Evolutionary conservation across 2,888 invertebrate genomes (phyloP).

Genomic region (Pogonocherus hispidulus): DNA sequence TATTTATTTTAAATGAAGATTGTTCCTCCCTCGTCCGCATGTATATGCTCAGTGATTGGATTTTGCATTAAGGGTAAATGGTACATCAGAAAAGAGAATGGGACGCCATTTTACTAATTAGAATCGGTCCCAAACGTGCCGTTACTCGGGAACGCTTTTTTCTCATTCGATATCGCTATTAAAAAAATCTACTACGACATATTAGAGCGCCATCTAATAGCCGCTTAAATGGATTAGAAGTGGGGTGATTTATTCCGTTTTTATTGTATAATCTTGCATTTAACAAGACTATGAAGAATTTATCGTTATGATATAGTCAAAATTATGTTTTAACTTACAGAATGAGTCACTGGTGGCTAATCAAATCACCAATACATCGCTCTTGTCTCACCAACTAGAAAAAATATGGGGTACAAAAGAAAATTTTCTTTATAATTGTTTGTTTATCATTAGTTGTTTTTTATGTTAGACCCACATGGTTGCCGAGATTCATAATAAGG

Average conservation of each 20-base stretch:
- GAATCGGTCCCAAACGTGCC: conserved; percentile 60
- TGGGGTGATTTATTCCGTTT: conserved; percentile 20
- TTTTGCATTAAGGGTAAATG: conserved; percentile 55
- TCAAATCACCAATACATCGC: too few relatives aligned
- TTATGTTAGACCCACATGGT: too few relatives aligned
- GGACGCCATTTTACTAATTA: conserved; percentile 62
- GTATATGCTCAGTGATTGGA: conserved; percentile 55
- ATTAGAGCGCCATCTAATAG: conserved; percentile 43
- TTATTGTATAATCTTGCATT: too few relatives aligned
- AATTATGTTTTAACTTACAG: too few relatives aligned
- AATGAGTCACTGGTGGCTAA: too few relatives aligned
- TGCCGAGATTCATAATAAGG: too few relatives aligned
- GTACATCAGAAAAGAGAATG: conserved; percentile 55
- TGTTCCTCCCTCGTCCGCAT: not conserved
- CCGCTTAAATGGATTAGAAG: conserved; percentile 35
- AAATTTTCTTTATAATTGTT: too few relatives aligned
- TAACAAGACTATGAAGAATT: too few relatives aligned
- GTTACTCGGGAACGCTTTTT: conserved; percentile 56
- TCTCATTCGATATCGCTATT: conserved; percentile 58
- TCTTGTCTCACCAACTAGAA: too few relatives aligned
- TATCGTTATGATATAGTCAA: too few relatives aligned
- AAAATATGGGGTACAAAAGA: too few relatives aligned
- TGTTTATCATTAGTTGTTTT: too few relatives aligned
- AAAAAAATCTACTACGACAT: conserved; percentile 52
- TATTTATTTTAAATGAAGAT: conserved; percentile 22